phyloP scores from a whole-genome alignment of 2,888 invertebrate species.

The Netelia virgata region DNA sequence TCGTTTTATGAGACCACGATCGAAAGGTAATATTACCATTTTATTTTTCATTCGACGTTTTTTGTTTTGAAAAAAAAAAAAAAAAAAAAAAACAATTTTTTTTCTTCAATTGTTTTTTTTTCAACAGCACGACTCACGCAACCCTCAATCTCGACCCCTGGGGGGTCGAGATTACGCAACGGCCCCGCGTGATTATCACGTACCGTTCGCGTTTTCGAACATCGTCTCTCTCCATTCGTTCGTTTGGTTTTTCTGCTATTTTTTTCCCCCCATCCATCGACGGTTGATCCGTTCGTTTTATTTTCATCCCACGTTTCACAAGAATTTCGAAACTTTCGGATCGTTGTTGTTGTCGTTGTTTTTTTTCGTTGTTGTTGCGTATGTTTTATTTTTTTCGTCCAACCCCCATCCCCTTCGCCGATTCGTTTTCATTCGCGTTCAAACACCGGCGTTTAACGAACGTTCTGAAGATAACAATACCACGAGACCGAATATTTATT shows the following conservation, averaged over 20 bases:
- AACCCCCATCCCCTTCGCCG: neutral
- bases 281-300: conserved; percentile 47
- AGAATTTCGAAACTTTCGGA: conserved; percentile 2
- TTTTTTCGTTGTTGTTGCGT: conserved; percentile 29
- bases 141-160: neutral
- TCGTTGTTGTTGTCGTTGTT: conserved; percentile 11
- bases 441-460: conserved; percentile 73
- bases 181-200: conserved; percentile 59
- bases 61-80: neutral
- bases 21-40: neutral
- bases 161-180: conserved; percentile 54
- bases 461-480: conserved; percentile 73
- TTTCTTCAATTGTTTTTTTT: neutral
- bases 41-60: conserved; percentile 9
- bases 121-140: too few relatives aligned
- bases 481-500: conserved; percentile 72
- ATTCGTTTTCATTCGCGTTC: conserved; percentile 68
- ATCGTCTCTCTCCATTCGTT: conserved; percentile 17
- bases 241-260: conserved; percentile 40
- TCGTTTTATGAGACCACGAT: neutral
- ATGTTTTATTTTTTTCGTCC: conserved; percentile 54
- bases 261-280: conserved; percentile 26
- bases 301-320: neutral
- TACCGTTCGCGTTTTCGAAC: conserved; percentile 37
- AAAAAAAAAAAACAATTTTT: conserved; percentile 18